A percentile compares a stretch with the other conserved stretches of the same genome.
Conservation (phyloP, 2,797 vertebrate species). For the Triplophysa yarkandensis region DNA sequence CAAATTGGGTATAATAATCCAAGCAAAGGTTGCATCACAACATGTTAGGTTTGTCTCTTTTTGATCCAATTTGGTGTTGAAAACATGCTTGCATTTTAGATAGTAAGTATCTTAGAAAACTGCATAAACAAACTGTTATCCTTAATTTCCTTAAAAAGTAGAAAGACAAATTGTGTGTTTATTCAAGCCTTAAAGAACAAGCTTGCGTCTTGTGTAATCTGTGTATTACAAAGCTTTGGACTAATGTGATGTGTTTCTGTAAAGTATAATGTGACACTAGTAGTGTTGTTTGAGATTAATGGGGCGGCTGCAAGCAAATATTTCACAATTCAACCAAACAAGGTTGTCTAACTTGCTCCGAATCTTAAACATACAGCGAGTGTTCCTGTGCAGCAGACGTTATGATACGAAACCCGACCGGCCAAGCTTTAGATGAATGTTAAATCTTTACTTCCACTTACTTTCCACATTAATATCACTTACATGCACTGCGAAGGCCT, state of each 20-base stretch:
- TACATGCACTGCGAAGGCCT: neutral
- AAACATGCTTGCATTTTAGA: no score
- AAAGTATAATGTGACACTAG: slow-evolving; percentile 8
- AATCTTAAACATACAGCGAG: slow-evolving; percentile 4
- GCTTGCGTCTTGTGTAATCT: neutral
- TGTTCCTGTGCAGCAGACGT: neutral
- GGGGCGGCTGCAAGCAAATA: neutral
- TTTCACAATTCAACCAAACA: slow-evolving; percentile 3
- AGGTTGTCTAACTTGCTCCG: slow-evolving; percentile 11
- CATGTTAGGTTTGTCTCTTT: neutral
- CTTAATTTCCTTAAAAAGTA: neutral
- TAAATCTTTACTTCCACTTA: neutral
- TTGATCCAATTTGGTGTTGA: neutral
- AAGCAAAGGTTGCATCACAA: no score
- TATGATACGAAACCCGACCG: neutral
- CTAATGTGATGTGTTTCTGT: slow-evolving; percentile 22
- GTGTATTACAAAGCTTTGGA: slow-evolving; percentile 7
- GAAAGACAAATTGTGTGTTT: neutral
- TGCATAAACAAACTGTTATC: no score
- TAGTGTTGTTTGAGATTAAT: slow-evolving; percentile 16
- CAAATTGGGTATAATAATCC: no score
- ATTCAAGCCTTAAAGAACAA: neutral
- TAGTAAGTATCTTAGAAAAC: no score
- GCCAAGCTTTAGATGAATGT: slow-evolving; percentile 16
- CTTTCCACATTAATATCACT: slow-evolving; percentile 35